A percentile compares a stretch with the other conserved stretches of the same genome.
These are phyloP conservation scores for Acrossocheilus wenchowensis DNA, from an alignment of 2,797 vertebrate genomes.

Conservation along the genomic window DNA sequence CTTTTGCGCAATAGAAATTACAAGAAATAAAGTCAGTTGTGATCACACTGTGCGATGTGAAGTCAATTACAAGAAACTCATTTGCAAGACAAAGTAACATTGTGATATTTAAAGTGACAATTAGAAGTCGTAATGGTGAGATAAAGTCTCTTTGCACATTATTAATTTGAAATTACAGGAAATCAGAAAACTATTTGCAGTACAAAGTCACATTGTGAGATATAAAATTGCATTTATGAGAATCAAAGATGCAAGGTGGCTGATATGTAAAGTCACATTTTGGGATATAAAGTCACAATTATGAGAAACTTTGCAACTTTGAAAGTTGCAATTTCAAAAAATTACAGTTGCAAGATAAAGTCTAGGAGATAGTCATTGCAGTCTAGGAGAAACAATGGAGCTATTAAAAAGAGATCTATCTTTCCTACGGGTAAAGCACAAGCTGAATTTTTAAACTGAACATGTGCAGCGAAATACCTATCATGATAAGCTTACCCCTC, in stretches of 20 bases:
- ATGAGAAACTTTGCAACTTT: background rate
- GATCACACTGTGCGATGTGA: background rate
- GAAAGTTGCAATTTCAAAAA: background rate
- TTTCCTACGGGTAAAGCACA: background rate
- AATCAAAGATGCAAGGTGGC: background rate
- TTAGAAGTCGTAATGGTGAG: background rate
- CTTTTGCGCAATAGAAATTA: background rate
- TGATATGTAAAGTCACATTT: background rate
- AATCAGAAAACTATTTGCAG: background rate
- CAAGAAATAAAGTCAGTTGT: background rate
- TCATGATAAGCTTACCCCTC: slow-evolving; percentile 20
- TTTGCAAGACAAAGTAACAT: background rate
- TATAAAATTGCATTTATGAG: background rate
- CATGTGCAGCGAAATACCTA: slow-evolving; percentile 2
- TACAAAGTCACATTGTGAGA: background rate
- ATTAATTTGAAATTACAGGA: background rate
- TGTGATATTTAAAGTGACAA: background rate
- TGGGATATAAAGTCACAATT: background rate
- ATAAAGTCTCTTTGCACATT: background rate
- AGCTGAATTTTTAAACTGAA: slow-evolving; percentile 7
- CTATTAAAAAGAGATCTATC: slow-evolving; percentile 25
- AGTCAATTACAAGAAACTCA: background rate
- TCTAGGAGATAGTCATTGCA: background rate
- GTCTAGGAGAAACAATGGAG: background rate
- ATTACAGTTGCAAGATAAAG: background rate